Evolutionary conservation across 2,888 invertebrate genomes (phyloP), one percentile per base, ranked within the genome.

Genomic region (Xestoiulus laeticollis): DNA sequence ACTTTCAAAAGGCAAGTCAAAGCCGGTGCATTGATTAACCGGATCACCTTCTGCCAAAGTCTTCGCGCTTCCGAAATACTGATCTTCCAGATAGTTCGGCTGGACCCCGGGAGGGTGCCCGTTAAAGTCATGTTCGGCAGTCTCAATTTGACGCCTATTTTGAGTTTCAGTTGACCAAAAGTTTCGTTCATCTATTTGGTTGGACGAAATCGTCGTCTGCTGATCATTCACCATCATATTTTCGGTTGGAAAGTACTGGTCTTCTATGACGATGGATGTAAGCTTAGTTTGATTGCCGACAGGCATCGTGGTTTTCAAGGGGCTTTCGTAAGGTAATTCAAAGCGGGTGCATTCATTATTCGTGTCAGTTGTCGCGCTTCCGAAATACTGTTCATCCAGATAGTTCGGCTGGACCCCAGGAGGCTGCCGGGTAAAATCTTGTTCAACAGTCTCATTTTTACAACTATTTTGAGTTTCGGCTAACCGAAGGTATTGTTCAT

Each of bases 241-340:
- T 12, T n/a, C 30, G n/a, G 32, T 6, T 30, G 12, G 32, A 16
- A 86, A 86, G 44, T 48, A 86, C n/a, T 86, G 86, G 22, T 86
- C 53, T 12, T 86, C 53, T n/a, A 22, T 44, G 33, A 38, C 32
- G 33, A 12, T 68, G 0, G 68, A 68, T 2, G 26, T 12, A 10
- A 1, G 68, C 12, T n/a, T 59, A n/a, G 5, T n/a, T 14, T 12
- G 68, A 12, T 68, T 4, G 48, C 16, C 14, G 14, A 14, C 48
- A 19, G 48, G 4, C 68, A 12, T 26, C 68, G 26, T 26, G 68
- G 12, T n/a, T n/a, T 59, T 59, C 3, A n/a, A 14, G 22, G 59
- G n/a, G 3, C 12, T 12, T 26, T 68, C 68, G 2, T 0, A 14
- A 16, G 16, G 19, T 19, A 53, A 53, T 53, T 19, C 19, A 19